Base-by-base conservation (phyloP, 2,797 vertebrate species). In the Spea hammondii region DNA sequence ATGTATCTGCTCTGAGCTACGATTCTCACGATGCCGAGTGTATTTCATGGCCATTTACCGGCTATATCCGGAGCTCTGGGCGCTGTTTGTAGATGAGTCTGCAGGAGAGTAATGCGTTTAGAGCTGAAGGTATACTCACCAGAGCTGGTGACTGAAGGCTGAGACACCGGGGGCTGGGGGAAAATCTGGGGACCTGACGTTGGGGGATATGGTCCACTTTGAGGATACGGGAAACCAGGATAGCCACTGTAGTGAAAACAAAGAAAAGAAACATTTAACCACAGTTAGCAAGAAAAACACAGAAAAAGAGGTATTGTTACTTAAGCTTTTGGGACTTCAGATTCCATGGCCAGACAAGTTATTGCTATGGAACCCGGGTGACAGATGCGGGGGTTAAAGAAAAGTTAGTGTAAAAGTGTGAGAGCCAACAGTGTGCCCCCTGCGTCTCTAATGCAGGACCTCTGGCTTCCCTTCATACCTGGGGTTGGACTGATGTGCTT, bases 91-190 rank as follows among this genome's bases (percentile, higher is more conserved):
- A 32, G 32, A 32, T 32, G 32, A 32, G 32, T 32, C 32, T 32
- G 32, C 32, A 32, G 32, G 32, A 32, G 32, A 32, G 32, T 17
- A 1, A 1, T 1, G 17, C 17, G 17, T 32, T 32, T 32, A 32
- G 32, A 32, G 32, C 3, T 2, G 3, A 32, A 2, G 3, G 32
- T 3, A 32, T 86, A 95, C 97, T 93, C 89, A 99, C 97, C 97
- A 46, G 95, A 94, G 84, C 94, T 92, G 76, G 96, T 94, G 84
- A 93, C 95, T 71, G 96, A 94, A 86, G 95, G 91, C 86, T 96
- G 96, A 66, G 93, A 88, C 4, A 32, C 62, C 1, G 74, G 74
- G 5, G 64, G 79, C 70, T 81, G 79, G 68, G 94, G 92, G 85
- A 97, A 99, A 84, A 93, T 94, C 48, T 90, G 90, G 45, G 95